Conservation (phyloP, 1,140 invertebrate genomes). For the Drosophila auraria region DNA sequence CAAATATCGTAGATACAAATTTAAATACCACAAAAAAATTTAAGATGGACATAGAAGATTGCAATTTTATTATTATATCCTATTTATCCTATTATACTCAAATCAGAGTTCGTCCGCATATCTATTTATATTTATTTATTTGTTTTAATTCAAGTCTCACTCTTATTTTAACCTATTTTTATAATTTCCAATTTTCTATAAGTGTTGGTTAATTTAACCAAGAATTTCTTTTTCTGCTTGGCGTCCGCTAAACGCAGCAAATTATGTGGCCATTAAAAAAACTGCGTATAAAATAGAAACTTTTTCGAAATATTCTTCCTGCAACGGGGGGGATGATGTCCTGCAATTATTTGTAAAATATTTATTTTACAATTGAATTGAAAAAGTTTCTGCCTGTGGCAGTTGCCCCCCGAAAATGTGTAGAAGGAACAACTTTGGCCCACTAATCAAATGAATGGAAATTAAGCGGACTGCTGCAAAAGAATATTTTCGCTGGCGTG, state of each 20-base stretch:
- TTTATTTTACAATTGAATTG: constrained; percentile 83
- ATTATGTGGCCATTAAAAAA: constrained; percentile 80
- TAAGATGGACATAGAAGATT: background rate
- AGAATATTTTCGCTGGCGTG: constrained; percentile 65
- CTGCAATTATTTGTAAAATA: constrained; percentile 83
- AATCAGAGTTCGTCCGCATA: background rate
- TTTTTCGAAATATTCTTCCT: constrained; percentile 54
- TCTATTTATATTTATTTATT: background rate
- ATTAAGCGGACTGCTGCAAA: constrained; percentile 54
- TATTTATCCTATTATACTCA: background rate
- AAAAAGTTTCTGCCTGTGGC: constrained; percentile 77
- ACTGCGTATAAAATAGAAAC: constrained; percentile 76
- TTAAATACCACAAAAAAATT: no score
- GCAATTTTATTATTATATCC: background rate
- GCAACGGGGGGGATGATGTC: constrained; percentile 19
- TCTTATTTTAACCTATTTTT: background rate
- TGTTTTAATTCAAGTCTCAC: background rate
- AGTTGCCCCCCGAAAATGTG: constrained; percentile 33
- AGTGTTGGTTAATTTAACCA: background rate
- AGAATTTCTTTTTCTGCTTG: background rate
- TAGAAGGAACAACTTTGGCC: constrained; percentile 59
- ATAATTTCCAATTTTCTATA: background rate
- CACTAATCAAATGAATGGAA: constrained; percentile 81
- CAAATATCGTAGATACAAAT: no score
- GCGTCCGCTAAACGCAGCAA: constrained; percentile 70